Evolutionary conservation across 2,797 vertebrate species (phyloP), one percentile per base, ranked within the genome.

Genomic region (Sebastes trivittatus): DNA sequence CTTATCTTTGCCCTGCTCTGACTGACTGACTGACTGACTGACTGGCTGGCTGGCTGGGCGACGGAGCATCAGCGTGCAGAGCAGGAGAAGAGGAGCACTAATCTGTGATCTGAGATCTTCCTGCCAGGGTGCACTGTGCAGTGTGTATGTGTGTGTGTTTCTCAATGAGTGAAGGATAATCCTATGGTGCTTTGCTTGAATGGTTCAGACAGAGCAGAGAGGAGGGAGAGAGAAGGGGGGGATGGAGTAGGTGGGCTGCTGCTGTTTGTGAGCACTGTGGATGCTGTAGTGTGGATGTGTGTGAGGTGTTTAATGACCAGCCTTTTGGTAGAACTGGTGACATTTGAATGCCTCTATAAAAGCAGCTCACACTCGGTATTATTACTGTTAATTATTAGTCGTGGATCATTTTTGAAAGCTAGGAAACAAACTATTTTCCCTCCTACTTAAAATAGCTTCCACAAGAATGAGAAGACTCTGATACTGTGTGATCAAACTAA

Each of bases 141-240:
- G 84, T 77, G 59, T 66, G 30, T 76, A 38, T 74, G 64, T 81
- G 60, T 68, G 82, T 80, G 78, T 78, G 58, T 85, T 75, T 83
- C 61, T 86, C 67, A 78, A 62, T 73, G 82, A 82, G 76, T 27
- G 80, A 83, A 64, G 22, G 79, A 78, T 92, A 85, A 93, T 92
- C 84, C 83, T 70, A 72, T 74, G 80, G 77, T 86, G 87, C 62
- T 84, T 46, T 85, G 83, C 83, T 85, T 83, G 84, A 91, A 82
- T 79, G 88, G 87, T 78, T 89, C 75, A 88, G 88, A 85, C 64
- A 55, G 88, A 85, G 78, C 66, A 65, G 54, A 22, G 20, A 68
- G 63, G 38, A 11, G 34, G 20, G 25, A 6, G 58, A 8, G 27
- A 32, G 22, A 67, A 30, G 49, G 23, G 27, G 54, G 72, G 65